phyloP scores from a whole-genome alignment of 2,888 invertebrate genomes.

The Hoplodrina blanda region DNA sequence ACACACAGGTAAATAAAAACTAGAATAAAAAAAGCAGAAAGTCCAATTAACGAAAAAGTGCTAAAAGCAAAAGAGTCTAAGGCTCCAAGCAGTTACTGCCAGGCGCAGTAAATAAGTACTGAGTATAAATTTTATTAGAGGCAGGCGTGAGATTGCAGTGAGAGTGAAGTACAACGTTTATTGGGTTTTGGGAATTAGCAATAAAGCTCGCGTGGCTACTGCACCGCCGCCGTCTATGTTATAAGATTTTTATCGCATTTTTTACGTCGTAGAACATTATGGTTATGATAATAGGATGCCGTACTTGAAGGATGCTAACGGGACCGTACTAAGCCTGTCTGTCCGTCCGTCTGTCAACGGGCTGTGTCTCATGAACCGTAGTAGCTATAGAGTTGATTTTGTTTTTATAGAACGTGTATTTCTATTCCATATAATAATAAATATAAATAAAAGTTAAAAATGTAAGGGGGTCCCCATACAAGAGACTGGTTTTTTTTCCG shows the following conservation, averaged over 20 bases:
- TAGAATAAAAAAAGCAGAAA: constrained; percentile 6
- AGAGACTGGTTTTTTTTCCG: too few relatives aligned
- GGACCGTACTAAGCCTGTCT: too few relatives aligned
- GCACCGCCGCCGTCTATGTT: constrained; percentile 57
- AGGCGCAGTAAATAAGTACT: constrained; percentile 49
- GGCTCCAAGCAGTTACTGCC: constrained; percentile 40
- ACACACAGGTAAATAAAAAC: neutral
- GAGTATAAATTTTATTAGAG: constrained; percentile 54
- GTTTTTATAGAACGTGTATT: too few relatives aligned
- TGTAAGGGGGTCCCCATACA: too few relatives aligned
- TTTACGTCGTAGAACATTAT: constrained; percentile 1
- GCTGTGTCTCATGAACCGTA: too few relatives aligned
- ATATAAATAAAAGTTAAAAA: too few relatives aligned
- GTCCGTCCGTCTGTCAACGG: too few relatives aligned
- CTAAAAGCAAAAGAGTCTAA: constrained; percentile 36
- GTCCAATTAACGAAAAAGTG: constrained; percentile 44
- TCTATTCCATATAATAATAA: too few relatives aligned
- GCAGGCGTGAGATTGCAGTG: constrained; percentile 68
- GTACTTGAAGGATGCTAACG: too few relatives aligned
- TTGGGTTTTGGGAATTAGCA: constrained; percentile 81
- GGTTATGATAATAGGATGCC: too few relatives aligned
- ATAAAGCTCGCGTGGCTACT: constrained; percentile 69
- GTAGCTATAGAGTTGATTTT: too few relatives aligned
- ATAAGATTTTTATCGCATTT: constrained; percentile 31
- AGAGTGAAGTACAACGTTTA: constrained; percentile 75